These are phyloP conservation scores for Gallinago solitaria DNA, from an alignment of 2,797 vertebrate genomes.

Conservation along the genomic window DNA sequence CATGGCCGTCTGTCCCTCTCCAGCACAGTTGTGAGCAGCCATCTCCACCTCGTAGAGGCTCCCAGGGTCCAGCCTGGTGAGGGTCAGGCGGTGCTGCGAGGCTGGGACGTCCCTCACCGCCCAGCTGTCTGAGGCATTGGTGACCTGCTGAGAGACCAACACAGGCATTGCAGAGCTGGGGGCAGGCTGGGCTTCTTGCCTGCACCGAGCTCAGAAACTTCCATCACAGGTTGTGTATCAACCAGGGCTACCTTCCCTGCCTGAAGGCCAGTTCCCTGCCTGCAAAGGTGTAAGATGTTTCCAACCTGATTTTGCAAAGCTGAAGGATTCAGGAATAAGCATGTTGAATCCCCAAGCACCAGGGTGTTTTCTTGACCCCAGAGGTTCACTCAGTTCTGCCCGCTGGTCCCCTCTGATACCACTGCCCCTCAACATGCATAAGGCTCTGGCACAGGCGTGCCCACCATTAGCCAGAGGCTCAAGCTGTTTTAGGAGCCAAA, in stretches of 20 bases:
- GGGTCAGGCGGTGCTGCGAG: conserved; percentile 85
- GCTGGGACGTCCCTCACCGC: conserved; percentile 85
- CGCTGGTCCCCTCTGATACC: background rate
- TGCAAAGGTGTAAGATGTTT: background rate
- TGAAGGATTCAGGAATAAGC: background rate
- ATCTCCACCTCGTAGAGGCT: conserved; percentile 98
- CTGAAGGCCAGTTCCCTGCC: background rate
- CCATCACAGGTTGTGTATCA: background rate
- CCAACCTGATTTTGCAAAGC: background rate
- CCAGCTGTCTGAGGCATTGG: conserved; percentile 87
- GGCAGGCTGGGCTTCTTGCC: background rate
- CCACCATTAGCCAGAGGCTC: background rate
- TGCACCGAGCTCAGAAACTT: background rate
- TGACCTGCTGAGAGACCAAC: conserved; percentile 79
- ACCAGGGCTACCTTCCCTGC: background rate
- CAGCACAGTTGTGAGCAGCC: conserved; percentile 92
- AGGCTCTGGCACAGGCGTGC: fast-evolving
- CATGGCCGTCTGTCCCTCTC: conserved; percentile 95
- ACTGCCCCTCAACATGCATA: fast-evolving
- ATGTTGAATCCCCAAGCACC: background rate
- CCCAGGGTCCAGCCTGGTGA: conserved; percentile 89
- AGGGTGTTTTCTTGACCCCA: background rate
- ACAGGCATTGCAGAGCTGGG: background rate
- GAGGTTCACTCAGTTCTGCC: background rate
- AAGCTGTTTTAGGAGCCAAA: background rate